A percentile compares a stretch with the other conserved stretches of the same genome.
These are phyloP conservation scores for Ligdia adustata DNA, from an alignment of 2,888 invertebrate species.

Conservation along the genomic window DNA sequence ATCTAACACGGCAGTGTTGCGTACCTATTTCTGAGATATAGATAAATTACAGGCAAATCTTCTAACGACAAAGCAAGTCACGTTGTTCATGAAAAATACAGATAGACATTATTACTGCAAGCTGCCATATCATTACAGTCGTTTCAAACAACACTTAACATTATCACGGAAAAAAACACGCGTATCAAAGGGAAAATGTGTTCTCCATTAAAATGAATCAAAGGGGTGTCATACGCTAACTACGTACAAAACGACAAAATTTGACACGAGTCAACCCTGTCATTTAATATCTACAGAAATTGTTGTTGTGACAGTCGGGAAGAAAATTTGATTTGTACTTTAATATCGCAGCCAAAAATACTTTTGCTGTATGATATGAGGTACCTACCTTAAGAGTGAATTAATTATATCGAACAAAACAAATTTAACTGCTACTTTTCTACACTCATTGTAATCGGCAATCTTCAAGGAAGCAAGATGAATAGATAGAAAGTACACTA, in stretches of 20 bases:
- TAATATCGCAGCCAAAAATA: too few relatives aligned
- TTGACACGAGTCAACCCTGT: constrained; percentile 54
- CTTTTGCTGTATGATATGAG: too few relatives aligned
- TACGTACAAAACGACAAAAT: constrained; percentile 45
- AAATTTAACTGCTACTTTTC: too few relatives aligned
- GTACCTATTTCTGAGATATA: too few relatives aligned
- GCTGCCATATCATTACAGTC: constrained; percentile 11
- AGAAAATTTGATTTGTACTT: constrained; percentile 1
- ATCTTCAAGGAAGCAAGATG: too few relatives aligned
- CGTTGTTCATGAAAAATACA: neutral
- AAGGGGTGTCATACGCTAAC: constrained; percentile 70
- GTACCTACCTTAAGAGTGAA: too few relatives aligned
- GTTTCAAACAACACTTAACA: constrained; percentile 15
- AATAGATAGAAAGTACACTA: too few relatives aligned
- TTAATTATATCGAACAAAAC: too few relatives aligned
- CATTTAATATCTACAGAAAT: constrained; percentile 55
- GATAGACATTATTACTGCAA: constrained; percentile 7
- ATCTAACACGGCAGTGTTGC: too few relatives aligned
- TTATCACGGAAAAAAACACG: constrained; percentile 31
- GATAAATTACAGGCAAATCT: too few relatives aligned
- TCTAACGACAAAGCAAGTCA: neutral
- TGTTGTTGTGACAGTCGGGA: constrained; percentile 41
- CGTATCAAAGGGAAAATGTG: constrained; percentile 44
- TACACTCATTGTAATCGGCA: too few relatives aligned
- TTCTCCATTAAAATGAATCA: constrained; percentile 49